phyloP scores from a whole-genome alignment of 2,888 invertebrate genomes.

The Nomada ferruginata region DNA sequence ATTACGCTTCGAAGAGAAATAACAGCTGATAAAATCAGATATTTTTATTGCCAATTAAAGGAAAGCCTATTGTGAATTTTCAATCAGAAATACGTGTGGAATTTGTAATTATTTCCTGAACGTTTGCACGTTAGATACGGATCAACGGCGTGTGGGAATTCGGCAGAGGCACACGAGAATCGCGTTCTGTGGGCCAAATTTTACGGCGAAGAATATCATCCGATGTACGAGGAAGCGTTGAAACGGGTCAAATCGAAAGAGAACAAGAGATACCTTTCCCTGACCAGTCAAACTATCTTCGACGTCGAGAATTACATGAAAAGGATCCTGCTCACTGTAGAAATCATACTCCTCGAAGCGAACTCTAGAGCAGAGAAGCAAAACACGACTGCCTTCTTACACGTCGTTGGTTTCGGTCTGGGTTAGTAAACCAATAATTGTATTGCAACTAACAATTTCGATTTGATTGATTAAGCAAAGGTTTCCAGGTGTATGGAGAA shows the following conservation, averaged over 20 bases:
- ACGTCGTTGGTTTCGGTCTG: constrained; percentile 88
- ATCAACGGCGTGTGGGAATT: constrained; percentile 63
- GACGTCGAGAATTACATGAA: constrained; percentile 83
- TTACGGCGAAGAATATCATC: constrained; percentile 79
- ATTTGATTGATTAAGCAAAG: not conserved
- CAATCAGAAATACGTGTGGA: not conserved
- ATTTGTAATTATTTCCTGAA: not conserved
- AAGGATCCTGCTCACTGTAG: constrained; percentile 84
- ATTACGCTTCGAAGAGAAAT: no score
- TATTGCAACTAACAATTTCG: no score
- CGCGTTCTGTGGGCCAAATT: constrained; percentile 79
- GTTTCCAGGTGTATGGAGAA: constrained; percentile 87
- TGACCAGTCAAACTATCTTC: constrained; percentile 78
- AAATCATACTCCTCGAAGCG: constrained; percentile 87
- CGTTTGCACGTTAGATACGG: constrained; percentile 73
- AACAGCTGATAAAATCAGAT: no score
- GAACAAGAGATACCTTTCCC: constrained; percentile 76
- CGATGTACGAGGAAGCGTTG: constrained; percentile 77
- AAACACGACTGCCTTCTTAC: constrained; percentile 86
- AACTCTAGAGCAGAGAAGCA: constrained; percentile 85
- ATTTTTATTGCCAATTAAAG: no score
- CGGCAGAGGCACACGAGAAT: constrained; percentile 73
- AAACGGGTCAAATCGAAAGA: constrained; percentile 75
- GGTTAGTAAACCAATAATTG: constrained; percentile 64
- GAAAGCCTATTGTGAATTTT: not conserved